Percentiles rank a stretch among this genome's conserved stretches.
Evolutionary conservation across 1,140 invertebrate species (phyloP).

Genomic region (Camponotus vicinus): DNA sequence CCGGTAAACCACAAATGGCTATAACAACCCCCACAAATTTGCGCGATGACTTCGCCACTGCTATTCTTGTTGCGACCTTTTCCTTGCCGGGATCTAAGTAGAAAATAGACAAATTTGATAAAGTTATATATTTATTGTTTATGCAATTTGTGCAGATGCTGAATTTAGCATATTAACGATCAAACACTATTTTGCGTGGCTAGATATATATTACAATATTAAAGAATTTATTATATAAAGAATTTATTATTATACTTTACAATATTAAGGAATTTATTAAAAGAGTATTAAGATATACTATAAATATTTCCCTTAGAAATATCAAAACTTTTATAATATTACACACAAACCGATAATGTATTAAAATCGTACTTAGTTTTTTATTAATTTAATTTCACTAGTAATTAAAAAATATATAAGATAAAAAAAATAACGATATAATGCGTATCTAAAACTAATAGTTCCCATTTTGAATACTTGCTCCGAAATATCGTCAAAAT

Average conservation of each 20-base stretch:
- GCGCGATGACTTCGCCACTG: conserved; percentile 83
- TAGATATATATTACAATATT: conserved; percentile 1
- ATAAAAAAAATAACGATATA: not conserved
- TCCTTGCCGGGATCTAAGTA: conserved; percentile 79
- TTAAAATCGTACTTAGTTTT: not conserved
- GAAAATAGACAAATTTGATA: not conserved
- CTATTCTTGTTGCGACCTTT: conserved; percentile 71
- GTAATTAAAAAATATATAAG: not conserved
- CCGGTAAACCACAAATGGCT: conserved; percentile 96
- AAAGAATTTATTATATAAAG: not conserved
- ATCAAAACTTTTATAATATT: not conserved
- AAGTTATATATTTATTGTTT: not conserved
- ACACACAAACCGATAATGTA: not conserved
- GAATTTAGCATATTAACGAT: not conserved
- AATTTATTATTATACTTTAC: not conserved
- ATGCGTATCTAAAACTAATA: not conserved
- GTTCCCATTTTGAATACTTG: not conserved
- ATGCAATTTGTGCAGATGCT: not conserved
- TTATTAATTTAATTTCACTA: not conserved
- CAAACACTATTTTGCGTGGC: not conserved
- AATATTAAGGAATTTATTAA: not conserved
- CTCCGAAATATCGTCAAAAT: not conserved
- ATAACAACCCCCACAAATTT: conserved; percentile 93
- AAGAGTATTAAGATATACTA: not conserved
- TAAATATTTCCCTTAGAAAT: not conserved